Percentiles rank a stretch among this genome's conserved stretches.
Evolutionary conservation across 2,888 invertebrate species (phyloP).

Genomic region (Morpho helenor): DNA sequence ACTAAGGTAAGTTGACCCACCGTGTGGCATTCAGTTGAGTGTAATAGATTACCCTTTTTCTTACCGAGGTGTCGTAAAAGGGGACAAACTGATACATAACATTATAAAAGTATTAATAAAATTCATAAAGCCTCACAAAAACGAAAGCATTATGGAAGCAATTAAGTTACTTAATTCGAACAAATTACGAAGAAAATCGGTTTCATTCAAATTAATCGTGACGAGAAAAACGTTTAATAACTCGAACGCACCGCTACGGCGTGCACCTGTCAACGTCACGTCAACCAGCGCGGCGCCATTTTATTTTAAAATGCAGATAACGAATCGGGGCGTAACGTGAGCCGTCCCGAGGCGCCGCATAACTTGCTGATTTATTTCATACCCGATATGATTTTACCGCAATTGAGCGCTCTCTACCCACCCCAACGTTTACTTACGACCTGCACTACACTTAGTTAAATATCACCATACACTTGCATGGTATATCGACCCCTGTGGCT

Average conservation of each 20-base stretch:
- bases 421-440: slow-evolving; percentile 32
- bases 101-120: too few species aligned
- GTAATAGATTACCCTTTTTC: too few species aligned
- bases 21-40: too few species aligned
- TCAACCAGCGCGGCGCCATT: slow-evolving; percentile 61
- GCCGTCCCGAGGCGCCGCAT: slow-evolving; percentile 53
- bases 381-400: slow-evolving; percentile 71
- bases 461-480: slow-evolving; percentile 8
- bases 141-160: too few species aligned
- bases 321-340: slow-evolving; percentile 71
- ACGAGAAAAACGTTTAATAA: slow-evolving; percentile 24
- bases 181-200: background rate
- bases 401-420: slow-evolving; percentile 54
- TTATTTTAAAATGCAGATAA: slow-evolving; percentile 71
- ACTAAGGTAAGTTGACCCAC: too few species aligned
- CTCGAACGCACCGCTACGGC: slow-evolving; percentile 42
- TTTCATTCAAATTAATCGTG: slow-evolving; percentile 19
- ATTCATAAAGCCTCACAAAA: too few species aligned
- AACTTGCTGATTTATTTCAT: slow-evolving; percentile 71
- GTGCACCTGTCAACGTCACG: slow-evolving; percentile 66
- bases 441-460: slow-evolving; percentile 37
- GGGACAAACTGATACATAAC: too few species aligned
- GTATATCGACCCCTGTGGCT: slow-evolving; percentile 25
- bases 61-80: too few species aligned
- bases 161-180: background rate